Conservation (phyloP, 2,888 invertebrate genomes). For the Troides oblongomaculatus region DNA sequence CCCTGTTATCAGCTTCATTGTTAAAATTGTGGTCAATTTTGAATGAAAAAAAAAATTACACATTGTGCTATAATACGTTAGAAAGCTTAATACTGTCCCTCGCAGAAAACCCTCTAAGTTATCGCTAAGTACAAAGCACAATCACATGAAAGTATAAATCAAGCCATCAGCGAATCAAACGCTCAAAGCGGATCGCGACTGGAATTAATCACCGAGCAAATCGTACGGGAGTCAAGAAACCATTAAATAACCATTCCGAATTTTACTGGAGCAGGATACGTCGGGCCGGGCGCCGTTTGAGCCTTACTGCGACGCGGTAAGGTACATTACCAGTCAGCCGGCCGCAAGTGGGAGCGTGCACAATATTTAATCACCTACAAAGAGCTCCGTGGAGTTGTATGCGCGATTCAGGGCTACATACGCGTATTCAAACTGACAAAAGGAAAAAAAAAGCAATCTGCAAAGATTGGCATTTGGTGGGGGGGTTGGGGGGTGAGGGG, state of each 20-base stretch:
- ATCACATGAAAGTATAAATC: slow-evolving; percentile 7
- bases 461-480: slow-evolving; percentile 76
- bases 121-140: background rate
- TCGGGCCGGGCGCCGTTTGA: slow-evolving; percentile 33
- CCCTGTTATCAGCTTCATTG: too few relatives aligned
- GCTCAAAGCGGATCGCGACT: slow-evolving; percentile 25
- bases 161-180: slow-evolving; percentile 23
- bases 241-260: slow-evolving; percentile 77
- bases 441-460: slow-evolving; percentile 77
- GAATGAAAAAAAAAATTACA: too few relatives aligned
- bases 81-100: background rate
- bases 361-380: slow-evolving; percentile 78
- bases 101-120: background rate
- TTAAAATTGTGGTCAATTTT: too few relatives aligned
- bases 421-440: slow-evolving; percentile 78
- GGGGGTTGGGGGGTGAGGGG: slow-evolving; percentile 33
- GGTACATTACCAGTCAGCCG: background rate
- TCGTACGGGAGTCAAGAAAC: slow-evolving; percentile 69
- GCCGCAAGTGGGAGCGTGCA: slow-evolving; percentile 37
- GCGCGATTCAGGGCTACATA: slow-evolving; percentile 61
- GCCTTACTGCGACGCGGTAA: slow-evolving; percentile 20
- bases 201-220: slow-evolving; percentile 70
- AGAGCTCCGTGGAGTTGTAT: slow-evolving; percentile 54
- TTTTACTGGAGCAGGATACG: slow-evolving; percentile 45
- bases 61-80: too few relatives aligned